Evolutionary conservation across 2,113 vertebrate genomes (phyloP), one percentile per base, ranked within the genome.

Genomic region (Pterocles orientalis): DNA sequence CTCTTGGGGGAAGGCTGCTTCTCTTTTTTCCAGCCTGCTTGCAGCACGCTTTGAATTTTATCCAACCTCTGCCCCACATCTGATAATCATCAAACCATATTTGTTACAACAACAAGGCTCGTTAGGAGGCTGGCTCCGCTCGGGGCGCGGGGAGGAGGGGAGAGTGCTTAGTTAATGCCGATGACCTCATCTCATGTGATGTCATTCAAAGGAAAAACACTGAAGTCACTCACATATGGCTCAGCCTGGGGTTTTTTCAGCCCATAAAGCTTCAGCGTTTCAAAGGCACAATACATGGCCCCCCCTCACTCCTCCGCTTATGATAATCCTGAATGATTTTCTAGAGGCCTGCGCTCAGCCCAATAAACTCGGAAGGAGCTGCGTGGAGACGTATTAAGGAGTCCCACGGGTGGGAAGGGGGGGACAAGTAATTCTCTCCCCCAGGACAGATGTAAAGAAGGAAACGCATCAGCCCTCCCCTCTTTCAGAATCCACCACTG

Each of bases 141-240:
- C 89, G 45, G 87, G 65, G 45, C 45, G 45, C 45, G 36, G 76
- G 64, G 88, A 73, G 92, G 92, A 90, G 92, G 96, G 92, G 93
- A 95, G 62, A 96, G 91, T 93, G 73, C 94, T 96, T 93, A 94
- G 90, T 95, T 94, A 94, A 94, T 95, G 93, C 88, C 80, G 73
- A 86, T 97, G 97, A 97, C 95, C 93, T 97, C 97, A 97, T 97
- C 97, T 95, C 94, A 95, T 95, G 93, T 97, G 96, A 97, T 97
- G 97, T 97, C 97, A 96, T 94, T 92, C 94, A 94, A 95, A 95
- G 96, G 95, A 96, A 97, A 96, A 97, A 96, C 96, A 97, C 96
- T 96, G 95, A 97, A 96, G 92, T 97, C 96, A 96, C 94, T 96
- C 93, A 94, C 96, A 94, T 97, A 94, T 95, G 94, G 93, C 95